Base-by-base conservation (phyloP, 2,113 vertebrate genomes). In the Toxotes jaculatrix region DNA sequence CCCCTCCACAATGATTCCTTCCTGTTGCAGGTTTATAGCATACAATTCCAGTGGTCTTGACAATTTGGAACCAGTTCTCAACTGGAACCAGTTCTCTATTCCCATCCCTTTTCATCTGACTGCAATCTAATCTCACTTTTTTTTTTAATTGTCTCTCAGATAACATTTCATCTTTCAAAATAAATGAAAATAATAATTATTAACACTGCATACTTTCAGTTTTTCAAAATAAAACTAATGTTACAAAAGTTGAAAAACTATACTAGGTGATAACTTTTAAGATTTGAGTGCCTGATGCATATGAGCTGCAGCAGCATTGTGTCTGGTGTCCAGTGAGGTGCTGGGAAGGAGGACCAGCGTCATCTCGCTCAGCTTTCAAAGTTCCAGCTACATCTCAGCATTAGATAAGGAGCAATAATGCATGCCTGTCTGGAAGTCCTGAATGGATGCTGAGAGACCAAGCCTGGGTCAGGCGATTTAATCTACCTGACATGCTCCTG, bases 401-500 rank as follows among this genome's bases (percentile, higher is more conserved):
- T 81, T 56, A 77, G 85, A 83, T 86, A 87, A 82, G 75, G 31
- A 79, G 61, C 13, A 0, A 65, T 59, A 71, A 91, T 36, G 69
- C 71, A 43, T 9, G 49, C 43, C 68, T 74, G 57, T 79, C 70
- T 32, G n/a, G 62, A 69, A 62, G 49, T 66, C 75, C 65, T 56
- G 62, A 59, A 51, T 31, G 67, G 68, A 88, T 74, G 85, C 73
- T 56, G 51, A 62, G 72, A 74, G 83, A 80, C 70, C 74, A 68
- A 77, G 53, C 34, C 36, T 62, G 85, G 89, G 90, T 92, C 91
- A 92, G 90, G 73, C 89, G 88, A 93, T 94, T 90, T 90, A 92
- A 93, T 95, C 86, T 92, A 90, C 80, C 85, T 87, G 91, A 85
- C 90, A 80, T 80, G 83, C 84, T 85, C 79, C 85, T 71, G 72